These are phyloP conservation scores for Spodoptera frugiperda DNA, from an alignment of 1,140 invertebrate species.

Conservation along the genomic window DNA sequence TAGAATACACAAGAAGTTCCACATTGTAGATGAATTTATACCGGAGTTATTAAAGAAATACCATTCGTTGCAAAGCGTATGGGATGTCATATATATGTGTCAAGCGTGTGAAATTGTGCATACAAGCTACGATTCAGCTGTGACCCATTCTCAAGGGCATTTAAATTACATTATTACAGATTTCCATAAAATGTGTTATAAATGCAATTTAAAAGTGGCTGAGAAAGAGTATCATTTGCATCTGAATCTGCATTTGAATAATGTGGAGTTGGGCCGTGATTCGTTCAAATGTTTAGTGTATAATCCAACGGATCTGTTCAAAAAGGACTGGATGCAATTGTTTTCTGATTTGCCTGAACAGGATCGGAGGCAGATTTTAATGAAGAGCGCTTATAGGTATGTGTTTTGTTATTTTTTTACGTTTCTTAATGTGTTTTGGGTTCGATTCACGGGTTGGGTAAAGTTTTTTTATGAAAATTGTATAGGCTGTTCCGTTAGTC, in stretches of 20 bases:
- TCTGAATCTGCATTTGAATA: slow-evolving; percentile 38
- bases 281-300: slow-evolving; percentile 48
- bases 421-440: neutral
- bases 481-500: no score
- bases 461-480: no score
- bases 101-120: slow-evolving; percentile 42
- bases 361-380: slow-evolving; percentile 39
- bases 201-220: slow-evolving; percentile 50
- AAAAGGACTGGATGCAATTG: slow-evolving; percentile 41
- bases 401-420: neutral
- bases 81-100: slow-evolving; percentile 55
- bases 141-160: slow-evolving; percentile 54
- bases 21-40: slow-evolving; percentile 28
- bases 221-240: slow-evolving; percentile 42
- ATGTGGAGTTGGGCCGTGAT: slow-evolving; percentile 4
- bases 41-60: slow-evolving; percentile 52
- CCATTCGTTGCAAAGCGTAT: slow-evolving; percentile 31
- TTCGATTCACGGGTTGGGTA: no score
- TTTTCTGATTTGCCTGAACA: slow-evolving; percentile 32
- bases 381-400: slow-evolving; percentile 47
- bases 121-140: slow-evolving; percentile 50
- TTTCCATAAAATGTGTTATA: slow-evolving; percentile 41
- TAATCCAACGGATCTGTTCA: slow-evolving; percentile 39
- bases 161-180: slow-evolving; percentile 40
- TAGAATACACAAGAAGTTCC: slow-evolving; percentile 44